Percentiles rank a stretch among this genome's conserved stretches.
Conservation (phyloP, 2,888 invertebrate species). For the Chymomyza caudatula region DNA sequence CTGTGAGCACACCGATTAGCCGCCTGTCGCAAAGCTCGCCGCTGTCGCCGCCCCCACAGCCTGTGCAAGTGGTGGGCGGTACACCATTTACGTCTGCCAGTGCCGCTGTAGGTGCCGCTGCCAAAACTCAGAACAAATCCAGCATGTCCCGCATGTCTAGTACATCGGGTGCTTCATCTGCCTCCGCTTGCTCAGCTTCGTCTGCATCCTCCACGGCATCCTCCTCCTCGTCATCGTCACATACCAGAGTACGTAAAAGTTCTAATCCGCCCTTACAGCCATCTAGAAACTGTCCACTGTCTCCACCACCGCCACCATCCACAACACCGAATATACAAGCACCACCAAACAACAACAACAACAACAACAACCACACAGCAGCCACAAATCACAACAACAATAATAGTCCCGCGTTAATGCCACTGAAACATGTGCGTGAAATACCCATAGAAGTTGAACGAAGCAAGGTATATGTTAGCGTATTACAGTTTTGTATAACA, state of each 20-base stretch:
- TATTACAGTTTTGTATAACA: constrained; percentile 2
- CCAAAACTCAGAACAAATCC: constrained; percentile 29
- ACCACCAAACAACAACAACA: constrained; percentile 30
- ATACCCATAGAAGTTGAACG: constrained; percentile 78
- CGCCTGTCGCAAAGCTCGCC: constrained; percentile 60
- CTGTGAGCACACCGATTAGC: constrained; percentile 43
- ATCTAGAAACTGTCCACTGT: constrained; percentile 44
- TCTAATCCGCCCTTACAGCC: constrained; percentile 70
- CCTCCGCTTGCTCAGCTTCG: too few species aligned
- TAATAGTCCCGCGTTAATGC: constrained; percentile 36
- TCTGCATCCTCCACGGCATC: constrained; percentile 39
- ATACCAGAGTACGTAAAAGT: constrained; percentile 73
- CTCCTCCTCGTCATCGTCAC: constrained; percentile 63
- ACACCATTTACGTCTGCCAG: constrained; percentile 28
- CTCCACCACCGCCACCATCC: constrained; percentile 42
- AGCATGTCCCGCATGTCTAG: constrained; percentile 46
- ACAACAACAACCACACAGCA: constrained; percentile 30
- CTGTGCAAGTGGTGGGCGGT: constrained; percentile 64
- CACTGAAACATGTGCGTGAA: constrained; percentile 73
- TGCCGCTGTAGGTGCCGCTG: constrained; percentile 11
- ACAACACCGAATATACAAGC: constrained; percentile 15
- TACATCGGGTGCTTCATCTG: constrained; percentile 43
- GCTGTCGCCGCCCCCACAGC: constrained; percentile 72
- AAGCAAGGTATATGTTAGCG: constrained; percentile 67
- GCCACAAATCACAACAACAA: constrained; percentile 49